phyloP scores from a whole-genome alignment of 2,113 vertebrate genomes.

The Nesogale talazaci region DNA sequence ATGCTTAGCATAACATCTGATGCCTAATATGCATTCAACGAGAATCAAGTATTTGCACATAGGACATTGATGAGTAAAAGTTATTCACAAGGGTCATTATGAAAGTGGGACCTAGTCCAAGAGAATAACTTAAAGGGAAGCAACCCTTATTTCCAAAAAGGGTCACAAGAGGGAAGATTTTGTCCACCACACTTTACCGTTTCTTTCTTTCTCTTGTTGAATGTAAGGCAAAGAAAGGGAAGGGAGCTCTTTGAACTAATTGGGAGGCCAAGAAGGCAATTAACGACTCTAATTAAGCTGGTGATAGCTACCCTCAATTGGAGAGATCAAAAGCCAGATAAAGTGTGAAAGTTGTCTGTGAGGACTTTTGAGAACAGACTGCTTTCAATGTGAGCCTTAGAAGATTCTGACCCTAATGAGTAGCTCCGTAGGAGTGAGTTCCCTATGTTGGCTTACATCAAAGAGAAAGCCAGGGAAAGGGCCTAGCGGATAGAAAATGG shows the following conservation, averaged over 20 bases:
- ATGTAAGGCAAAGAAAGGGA: constrained; percentile 29
- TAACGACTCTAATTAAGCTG: constrained; percentile 69
- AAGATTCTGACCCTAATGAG: background rate
- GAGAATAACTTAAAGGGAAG: constrained; percentile 3
- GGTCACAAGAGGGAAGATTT: background rate
- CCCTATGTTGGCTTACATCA: background rate
- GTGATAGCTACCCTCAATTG: constrained; percentile 60
- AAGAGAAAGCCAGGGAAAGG: background rate
- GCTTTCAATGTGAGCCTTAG: background rate
- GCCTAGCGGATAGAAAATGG: background rate
- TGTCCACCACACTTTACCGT: constrained; percentile 28
- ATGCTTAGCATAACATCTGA: background rate
- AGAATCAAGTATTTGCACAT: constrained; percentile 15
- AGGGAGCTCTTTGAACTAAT: constrained; percentile 63
- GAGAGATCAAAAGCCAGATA: constrained; percentile 62
- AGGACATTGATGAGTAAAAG: constrained; percentile 27
- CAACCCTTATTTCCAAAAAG: background rate
- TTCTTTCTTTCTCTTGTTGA: constrained; percentile 56
- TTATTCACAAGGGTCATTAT: background rate
- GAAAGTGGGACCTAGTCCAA: background rate
- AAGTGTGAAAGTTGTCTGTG: background rate
- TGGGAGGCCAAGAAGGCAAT: constrained; percentile 54
- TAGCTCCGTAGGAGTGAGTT: background rate
- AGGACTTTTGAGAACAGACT: constrained; percentile 46
- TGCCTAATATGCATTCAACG: background rate